Percentiles rank a stretch among this genome's conserved stretches.
Conservation (phyloP, 2,888 invertebrate genomes). For the Protula sp. region DNA sequence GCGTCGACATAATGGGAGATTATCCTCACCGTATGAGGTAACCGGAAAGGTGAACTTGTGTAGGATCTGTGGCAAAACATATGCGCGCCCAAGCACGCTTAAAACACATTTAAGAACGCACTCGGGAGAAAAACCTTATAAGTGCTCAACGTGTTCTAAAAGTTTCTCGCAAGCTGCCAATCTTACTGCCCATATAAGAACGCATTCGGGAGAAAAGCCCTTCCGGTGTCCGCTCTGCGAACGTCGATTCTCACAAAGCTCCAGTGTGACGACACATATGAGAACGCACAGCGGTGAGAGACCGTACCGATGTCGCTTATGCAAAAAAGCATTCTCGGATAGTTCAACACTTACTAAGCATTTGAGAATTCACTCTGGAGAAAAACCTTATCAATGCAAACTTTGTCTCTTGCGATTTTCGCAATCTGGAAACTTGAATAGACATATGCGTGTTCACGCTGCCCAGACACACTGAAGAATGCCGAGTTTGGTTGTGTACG, state of each 20-base stretch:
- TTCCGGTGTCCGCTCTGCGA: slow-evolving; percentile 97
- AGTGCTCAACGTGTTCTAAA: slow-evolving; percentile 69
- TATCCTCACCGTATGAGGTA: slow-evolving; percentile 6
- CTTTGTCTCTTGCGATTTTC: slow-evolving; percentile 91
- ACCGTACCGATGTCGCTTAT: slow-evolving; percentile 76
- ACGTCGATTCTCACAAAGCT: slow-evolving; percentile 90
- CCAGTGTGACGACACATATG: slow-evolving; percentile 96
- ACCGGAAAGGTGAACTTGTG: slow-evolving; percentile 66
- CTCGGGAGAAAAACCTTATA: slow-evolving; percentile 87
- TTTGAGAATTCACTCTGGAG: slow-evolving; percentile 72
- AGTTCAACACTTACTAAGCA: slow-evolving; percentile 98
- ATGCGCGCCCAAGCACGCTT: slow-evolving; percentile 91
- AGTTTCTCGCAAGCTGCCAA: slow-evolving; percentile 97
- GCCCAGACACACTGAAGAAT: slow-evolving; percentile 12
- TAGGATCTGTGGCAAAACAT: slow-evolving; percentile 88
- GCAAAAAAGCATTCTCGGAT: slow-evolving; percentile 98
- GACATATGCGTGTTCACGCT: slow-evolving; percentile 95
- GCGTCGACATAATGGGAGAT: neutral
- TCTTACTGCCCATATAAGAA: slow-evolving; percentile 91
- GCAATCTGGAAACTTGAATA: slow-evolving; percentile 95
- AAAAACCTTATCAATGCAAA: slow-evolving; percentile 96
- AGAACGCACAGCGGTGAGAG: slow-evolving; percentile 99
- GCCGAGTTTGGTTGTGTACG: too few species aligned
- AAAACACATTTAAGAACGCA: slow-evolving; percentile 96
- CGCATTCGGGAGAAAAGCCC: slow-evolving; percentile 96